Evolutionary conservation across 1,140 invertebrate genomes (phyloP).

Genomic region (Drosophila sp.): DNA sequence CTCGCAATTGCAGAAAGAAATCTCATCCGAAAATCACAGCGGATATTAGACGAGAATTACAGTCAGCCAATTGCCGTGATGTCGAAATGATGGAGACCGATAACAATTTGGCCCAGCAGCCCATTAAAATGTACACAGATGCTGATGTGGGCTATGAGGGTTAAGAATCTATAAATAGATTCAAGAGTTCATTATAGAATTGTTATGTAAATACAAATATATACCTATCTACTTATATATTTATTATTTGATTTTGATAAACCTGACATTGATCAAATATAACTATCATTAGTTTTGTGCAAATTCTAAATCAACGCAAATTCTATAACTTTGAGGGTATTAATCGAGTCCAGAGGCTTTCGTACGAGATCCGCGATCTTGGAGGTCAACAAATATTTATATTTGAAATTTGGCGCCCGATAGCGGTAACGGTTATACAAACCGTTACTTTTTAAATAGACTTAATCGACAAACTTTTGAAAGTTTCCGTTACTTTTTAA

Average conservation of each 20-base stretch:
- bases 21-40: conserved; percentile 91
- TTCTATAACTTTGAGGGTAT: no score
- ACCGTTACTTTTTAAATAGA: no score
- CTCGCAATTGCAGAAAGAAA: conserved; percentile 85
- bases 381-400: no score
- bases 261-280: not conserved
- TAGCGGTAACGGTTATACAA: no score
- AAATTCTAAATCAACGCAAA: no score
- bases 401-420: no score
- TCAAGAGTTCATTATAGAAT: conserved; percentile 46
- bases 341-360: no score
- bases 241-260: conserved; percentile 11
- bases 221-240: conserved; percentile 36
- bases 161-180: conserved; percentile 8
- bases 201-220: conserved; percentile 44
- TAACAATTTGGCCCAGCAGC: conserved; percentile 47
- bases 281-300: not conserved
- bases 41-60: conserved; percentile 93
- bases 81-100: conserved; percentile 85
- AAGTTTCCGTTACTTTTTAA: no score
- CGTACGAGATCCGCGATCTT: no score
- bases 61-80: conserved; percentile 92
- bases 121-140: conserved; percentile 76
- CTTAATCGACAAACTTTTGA: no score
- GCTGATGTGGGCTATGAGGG: conserved; percentile 70